Evolutionary conservation across 2,113 vertebrate species (phyloP).

Genomic region (Hippocampus comes): DNA sequence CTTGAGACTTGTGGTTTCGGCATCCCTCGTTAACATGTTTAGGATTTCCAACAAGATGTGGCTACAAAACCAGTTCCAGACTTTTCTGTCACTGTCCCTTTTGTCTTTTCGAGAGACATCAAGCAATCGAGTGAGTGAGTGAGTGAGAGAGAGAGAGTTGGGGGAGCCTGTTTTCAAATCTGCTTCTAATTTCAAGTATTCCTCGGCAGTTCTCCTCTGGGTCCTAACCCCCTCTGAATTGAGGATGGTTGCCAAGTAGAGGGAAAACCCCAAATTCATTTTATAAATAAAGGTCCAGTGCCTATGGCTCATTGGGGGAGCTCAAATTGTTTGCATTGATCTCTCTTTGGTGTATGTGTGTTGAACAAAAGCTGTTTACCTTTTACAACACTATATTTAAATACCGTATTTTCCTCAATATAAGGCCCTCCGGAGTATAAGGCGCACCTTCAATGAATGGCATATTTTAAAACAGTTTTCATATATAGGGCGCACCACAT

Average conservation of each 20-base stretch:
- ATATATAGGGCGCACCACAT: no score
- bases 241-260: conserved; percentile 34
- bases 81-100: conserved; percentile 45
- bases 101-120: conserved; percentile 30
- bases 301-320: conserved; percentile 42
- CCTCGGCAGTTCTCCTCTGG: conserved; percentile 53
- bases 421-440: no score
- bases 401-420: no score
- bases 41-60: conserved; percentile 73
- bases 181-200: conserved; percentile 75
- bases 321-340: conserved; percentile 26
- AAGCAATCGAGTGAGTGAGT: conserved; percentile 19
- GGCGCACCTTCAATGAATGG: no score
- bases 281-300: conserved; percentile 54
- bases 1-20: conserved; percentile 59
- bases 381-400: not conserved
- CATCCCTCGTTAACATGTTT: conserved; percentile 75
- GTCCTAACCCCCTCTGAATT: conserved; percentile 66
- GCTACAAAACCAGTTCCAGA: conserved; percentile 65
- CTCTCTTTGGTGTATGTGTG: not conserved
- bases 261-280: conserved; percentile 61
- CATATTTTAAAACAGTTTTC: no score
- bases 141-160: conserved; percentile 27
- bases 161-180: conserved; percentile 32
- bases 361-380: conserved; percentile 4